A percentile compares a stretch with the other conserved stretches of the same genome.
These are phyloP conservation scores for Stenchaetothrips biformis DNA, from an alignment of 2,888 invertebrate genomes.

Conservation along the genomic window DNA sequence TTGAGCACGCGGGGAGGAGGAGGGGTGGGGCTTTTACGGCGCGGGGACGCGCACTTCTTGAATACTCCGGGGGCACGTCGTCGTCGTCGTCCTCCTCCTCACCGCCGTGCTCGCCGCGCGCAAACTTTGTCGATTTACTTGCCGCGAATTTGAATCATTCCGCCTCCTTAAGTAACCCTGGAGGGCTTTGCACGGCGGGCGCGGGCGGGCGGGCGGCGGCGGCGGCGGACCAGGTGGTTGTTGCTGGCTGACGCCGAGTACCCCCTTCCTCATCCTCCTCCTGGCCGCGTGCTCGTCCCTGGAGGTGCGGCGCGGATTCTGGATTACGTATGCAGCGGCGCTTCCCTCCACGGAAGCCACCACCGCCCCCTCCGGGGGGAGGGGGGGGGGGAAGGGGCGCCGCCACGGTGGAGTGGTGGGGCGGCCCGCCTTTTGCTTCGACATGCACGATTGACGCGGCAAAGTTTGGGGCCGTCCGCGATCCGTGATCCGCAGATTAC, in stretches of 20 bases:
- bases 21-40: background rate
- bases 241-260: too few species aligned
- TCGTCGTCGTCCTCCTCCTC: background rate
- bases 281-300: too few species aligned
- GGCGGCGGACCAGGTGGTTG: too few species aligned
- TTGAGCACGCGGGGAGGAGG: background rate
- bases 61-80: constrained; percentile 16
- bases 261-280: too few species aligned
- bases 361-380: background rate
- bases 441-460: constrained; percentile 17
- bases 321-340: too few species aligned
- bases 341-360: too few species aligned
- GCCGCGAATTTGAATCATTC: constrained; percentile 19
- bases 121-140: constrained; percentile 23
- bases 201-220: too few species aligned
- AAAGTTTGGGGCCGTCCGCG: background rate
- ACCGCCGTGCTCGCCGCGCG: background rate
- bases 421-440: background rate
- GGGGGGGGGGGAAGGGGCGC: background rate
- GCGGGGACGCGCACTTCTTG: background rate
- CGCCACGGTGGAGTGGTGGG: background rate
- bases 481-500: background rate
- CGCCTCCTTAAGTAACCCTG: constrained; percentile 17
- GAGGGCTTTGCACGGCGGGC: too few species aligned
- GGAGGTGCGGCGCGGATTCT: too few species aligned